Evolutionary conservation across 2,113 vertebrate genomes (phyloP), one percentile per base, ranked within the genome.

Genomic region (Nothoprocta pentlandii): DNA sequence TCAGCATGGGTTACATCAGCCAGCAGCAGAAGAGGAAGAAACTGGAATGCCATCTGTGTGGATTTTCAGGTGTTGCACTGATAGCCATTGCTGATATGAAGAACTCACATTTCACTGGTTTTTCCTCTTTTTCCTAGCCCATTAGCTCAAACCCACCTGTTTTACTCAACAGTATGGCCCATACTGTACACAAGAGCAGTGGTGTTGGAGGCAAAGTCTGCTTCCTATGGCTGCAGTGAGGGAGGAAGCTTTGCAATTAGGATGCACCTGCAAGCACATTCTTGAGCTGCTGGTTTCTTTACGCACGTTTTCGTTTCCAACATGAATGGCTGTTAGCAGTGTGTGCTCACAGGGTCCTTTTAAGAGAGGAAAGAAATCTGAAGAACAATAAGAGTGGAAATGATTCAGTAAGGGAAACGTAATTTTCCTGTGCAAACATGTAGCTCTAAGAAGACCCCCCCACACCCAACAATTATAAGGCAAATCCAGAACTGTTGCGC

Each of bases 361-460:
- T 69, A 67, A 53, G 63, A 79, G 0, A 4, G 90, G 91, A 93
- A 95, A 95, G 63, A 90, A 85, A 88, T 23, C 73, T 82, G 70
- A 81, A 87, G 88, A 95, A 53, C 67, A 62, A 79, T 11, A 90
- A 93, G 84, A 96, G 94, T 91, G 87, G 93, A 78, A 63, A 89
- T 90, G 41, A 94, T 93, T 91, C 85, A 94, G 54, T 8, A 36
- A 67, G 93, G 91, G 87, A 95, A 94, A 88, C 49, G 39, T 61
- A 56, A 79, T 82, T 89, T 92, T 63, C 91, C 90, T 95, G 90
- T 85, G 56, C 80, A 74, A 80, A 87, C 14, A 11, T 67, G 79
- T 78, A 80, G 59, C 90, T 79, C 4, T 2, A 62, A 76, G 88
- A 86, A 74, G n/a, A 93, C 19, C 75, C 28, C 51, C 28, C 73